Evolutionary conservation across 2,888 invertebrate species (phyloP).

Genomic region (Macrophya alboannulata): DNA sequence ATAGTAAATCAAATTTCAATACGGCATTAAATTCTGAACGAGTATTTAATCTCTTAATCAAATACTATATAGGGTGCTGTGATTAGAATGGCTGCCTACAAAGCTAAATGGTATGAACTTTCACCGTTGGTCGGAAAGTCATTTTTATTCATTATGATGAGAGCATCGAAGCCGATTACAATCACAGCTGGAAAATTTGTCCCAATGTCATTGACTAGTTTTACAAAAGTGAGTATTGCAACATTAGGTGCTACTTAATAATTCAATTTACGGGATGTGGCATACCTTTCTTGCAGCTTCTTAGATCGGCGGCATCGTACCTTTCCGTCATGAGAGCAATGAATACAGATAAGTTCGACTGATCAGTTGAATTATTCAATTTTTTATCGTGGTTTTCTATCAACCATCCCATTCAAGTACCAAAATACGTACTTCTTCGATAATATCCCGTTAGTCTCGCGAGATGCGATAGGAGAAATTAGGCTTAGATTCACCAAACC

Average conservation of each 20-base stretch:
- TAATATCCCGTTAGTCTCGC: not conserved
- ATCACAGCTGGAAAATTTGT: slow-evolving; percentile 55
- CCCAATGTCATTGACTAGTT: slow-evolving; percentile 51
- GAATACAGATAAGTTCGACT: slow-evolving; percentile 22
- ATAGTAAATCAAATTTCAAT: not conserved
- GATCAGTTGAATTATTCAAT: not conserved
- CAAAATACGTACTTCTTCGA: not conserved
- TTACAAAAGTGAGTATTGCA: slow-evolving; percentile 43
- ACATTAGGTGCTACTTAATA: not conserved
- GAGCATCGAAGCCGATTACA: slow-evolving; percentile 40
- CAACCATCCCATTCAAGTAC: not conserved
- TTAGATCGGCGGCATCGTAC: slow-evolving; percentile 44
- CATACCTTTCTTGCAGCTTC: slow-evolving; percentile 25
- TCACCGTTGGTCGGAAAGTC: slow-evolving; percentile 27
- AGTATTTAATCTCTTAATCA: not conserved
- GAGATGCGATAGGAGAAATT: not conserved
- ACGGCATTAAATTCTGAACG: not conserved
- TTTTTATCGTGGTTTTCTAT: not conserved
- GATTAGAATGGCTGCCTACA: slow-evolving; percentile 49
- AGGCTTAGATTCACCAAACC: not conserved
- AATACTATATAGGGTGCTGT: not conserved
- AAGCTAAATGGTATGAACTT: slow-evolving; percentile 52
- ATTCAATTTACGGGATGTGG: not conserved
- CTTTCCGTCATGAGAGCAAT: slow-evolving; percentile 48
- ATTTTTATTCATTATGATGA: slow-evolving; percentile 45